phyloP scores from a whole-genome alignment of 2,113 vertebrate genomes.

The Platanista minor region DNA sequence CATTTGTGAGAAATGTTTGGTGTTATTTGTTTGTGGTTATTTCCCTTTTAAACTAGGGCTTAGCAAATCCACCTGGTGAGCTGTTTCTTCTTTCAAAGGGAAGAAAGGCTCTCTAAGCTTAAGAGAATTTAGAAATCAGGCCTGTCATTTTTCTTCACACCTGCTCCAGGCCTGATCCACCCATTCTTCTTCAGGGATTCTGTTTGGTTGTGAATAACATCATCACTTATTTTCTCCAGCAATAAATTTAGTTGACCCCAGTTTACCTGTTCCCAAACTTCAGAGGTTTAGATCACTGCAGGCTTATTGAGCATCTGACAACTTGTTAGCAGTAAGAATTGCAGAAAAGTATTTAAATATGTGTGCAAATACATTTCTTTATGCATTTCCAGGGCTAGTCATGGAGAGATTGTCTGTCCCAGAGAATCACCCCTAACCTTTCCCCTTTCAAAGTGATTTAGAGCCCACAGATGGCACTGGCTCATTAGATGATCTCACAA shows the following conservation, averaged over 20 bases:
- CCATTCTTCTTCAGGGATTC: background rate
- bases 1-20: slow-evolving; percentile 54
- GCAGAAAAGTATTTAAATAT: background rate
- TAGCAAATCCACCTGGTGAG: slow-evolving; percentile 60
- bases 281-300: background rate
- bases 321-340: background rate
- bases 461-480: background rate
- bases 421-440: background rate
- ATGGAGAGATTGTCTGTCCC: background rate
- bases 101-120: background rate
- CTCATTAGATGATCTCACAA: background rate
- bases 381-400: background rate
- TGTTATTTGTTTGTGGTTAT: slow-evolving; percentile 50
- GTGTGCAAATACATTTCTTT: background rate
- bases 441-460: background rate
- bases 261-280: background rate
- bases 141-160: slow-evolving; percentile 22
- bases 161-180: background rate
- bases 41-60: slow-evolving; percentile 10
- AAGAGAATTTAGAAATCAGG: slow-evolving; percentile 41
- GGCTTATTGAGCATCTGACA: background rate
- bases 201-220: background rate
- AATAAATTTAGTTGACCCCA: background rate
- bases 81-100: background rate
- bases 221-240: background rate